Conservation (phyloP, 2,888 invertebrate genomes). For the Drosophila neonasuta region DNA sequence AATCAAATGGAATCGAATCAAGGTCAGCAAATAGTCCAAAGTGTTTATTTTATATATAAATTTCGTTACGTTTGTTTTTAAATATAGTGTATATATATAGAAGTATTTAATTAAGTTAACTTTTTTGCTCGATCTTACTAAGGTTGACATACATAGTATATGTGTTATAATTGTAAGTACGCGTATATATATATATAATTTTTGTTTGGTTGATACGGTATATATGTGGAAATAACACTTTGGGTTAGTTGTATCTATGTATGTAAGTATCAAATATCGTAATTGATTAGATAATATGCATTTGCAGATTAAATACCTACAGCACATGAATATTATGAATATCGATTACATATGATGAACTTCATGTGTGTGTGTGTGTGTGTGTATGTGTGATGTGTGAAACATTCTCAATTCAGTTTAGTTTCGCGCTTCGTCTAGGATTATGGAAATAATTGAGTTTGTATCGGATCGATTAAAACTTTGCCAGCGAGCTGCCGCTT, state of each 20-base stretch:
- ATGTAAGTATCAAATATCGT: slow-evolving; percentile 24
- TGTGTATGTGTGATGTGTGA: slow-evolving; percentile 11
- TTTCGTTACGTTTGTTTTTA: slow-evolving; percentile 12
- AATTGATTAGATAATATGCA: slow-evolving; percentile 32
- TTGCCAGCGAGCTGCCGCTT: slow-evolving; percentile 37
- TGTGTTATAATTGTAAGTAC: slow-evolving; percentile 28
- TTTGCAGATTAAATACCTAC: slow-evolving; percentile 35
- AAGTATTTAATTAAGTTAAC: slow-evolving; percentile 15
- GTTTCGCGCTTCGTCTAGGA: slow-evolving; percentile 21
- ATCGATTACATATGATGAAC: slow-evolving; percentile 24
- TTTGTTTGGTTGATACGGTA: slow-evolving; percentile 10
- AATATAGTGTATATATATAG: slow-evolving; percentile 3
- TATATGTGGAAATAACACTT: slow-evolving; percentile 37
- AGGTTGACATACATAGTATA: slow-evolving; percentile 19
- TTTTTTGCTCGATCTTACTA: slow-evolving; percentile 22
- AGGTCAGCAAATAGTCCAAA: slow-evolving; percentile 1
- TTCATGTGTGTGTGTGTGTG: slow-evolving; percentile 1
- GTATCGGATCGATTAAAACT: slow-evolving; percentile 36
- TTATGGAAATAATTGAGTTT: slow-evolving; percentile 13
- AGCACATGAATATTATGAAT: slow-evolving; percentile 20
- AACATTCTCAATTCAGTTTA: slow-evolving; percentile 31
- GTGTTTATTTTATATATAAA: slow-evolving; percentile 24
- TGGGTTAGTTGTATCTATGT: slow-evolving; percentile 21
- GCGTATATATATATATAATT: slow-evolving; percentile 16
- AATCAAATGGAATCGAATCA: slow-evolving; percentile 4